phyloP scores from a whole-genome alignment of 2,797 vertebrate species.

The Coccyzus lansbergi region DNA sequence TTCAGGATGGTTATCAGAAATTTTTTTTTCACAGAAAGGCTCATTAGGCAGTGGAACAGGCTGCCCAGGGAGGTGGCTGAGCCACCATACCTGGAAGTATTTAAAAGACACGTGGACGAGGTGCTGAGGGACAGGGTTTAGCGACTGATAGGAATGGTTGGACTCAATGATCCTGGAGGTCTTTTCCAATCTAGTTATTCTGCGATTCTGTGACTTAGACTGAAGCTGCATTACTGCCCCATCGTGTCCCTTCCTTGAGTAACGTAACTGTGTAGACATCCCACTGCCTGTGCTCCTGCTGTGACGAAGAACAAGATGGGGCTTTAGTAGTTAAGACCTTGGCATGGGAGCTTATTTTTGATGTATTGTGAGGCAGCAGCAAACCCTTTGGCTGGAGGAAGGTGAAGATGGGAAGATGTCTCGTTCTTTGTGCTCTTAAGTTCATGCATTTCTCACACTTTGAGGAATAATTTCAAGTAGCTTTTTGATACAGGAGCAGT shows the following conservation, averaged over 20 bases:
- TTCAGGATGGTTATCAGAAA: too few relatives aligned
- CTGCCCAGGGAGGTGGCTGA: too few relatives aligned
- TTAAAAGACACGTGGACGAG: too few relatives aligned
- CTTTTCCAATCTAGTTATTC: too few relatives aligned
- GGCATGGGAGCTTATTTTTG: neutral
- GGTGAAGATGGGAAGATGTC: neutral
- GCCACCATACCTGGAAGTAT: too few relatives aligned
- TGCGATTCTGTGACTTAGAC: neutral
- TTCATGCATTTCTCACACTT: neutral
- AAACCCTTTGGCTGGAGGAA: neutral
- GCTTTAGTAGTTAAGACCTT: neutral
- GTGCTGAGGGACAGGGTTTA: too few relatives aligned
- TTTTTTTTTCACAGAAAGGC: too few relatives aligned
- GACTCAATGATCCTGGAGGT: too few relatives aligned
- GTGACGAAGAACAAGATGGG: neutral
- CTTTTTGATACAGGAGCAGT: neutral
- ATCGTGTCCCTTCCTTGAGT: fast-evolving
- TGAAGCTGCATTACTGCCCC: neutral
- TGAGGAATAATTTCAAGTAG: neutral
- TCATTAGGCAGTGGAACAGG: too few relatives aligned
- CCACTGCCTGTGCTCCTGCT: neutral
- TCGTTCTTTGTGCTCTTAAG: neutral
- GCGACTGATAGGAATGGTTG: too few relatives aligned
- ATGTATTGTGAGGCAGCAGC: neutral
- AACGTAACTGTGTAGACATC: fast-evolving